Conservation (phyloP, 2,797 vertebrate genomes). For the Halcyon badia region DNA sequence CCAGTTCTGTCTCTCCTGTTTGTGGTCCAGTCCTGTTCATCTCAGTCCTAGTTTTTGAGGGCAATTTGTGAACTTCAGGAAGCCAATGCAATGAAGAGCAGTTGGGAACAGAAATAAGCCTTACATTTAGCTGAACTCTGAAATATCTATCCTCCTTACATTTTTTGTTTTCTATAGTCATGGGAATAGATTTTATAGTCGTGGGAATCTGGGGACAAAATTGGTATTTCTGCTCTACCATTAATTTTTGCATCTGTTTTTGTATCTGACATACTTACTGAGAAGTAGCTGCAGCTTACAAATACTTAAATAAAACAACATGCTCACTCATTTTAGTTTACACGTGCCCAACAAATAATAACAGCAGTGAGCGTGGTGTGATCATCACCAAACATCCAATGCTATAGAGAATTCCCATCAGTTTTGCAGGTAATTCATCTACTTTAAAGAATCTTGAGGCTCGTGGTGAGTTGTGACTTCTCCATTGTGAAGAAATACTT, state of each 20-base stretch:
- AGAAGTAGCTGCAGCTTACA: not conserved
- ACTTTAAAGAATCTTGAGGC: not conserved
- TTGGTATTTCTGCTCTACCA: not conserved
- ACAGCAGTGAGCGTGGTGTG: not conserved
- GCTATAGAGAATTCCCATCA: not conserved
- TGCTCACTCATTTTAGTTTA: not conserved
- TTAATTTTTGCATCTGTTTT: not conserved
- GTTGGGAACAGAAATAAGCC: not conserved
- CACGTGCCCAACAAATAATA: not conserved
- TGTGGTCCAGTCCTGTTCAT: not conserved
- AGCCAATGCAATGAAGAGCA: not conserved
- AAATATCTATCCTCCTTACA: not conserved
- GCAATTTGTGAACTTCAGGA: not conserved
- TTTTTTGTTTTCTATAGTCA: not conserved
- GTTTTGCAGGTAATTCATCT: not conserved
- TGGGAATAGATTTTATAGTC: not conserved
- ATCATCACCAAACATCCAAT: not conserved
- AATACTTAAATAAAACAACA: not conserved
- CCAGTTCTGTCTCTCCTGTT: not conserved
- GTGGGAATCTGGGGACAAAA: not conserved
- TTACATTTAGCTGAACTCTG: not conserved
- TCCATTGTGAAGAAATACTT: not conserved
- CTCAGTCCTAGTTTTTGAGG: not conserved
- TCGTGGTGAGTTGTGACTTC: not conserved
- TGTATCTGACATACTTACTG: not conserved